phyloP scores from a whole-genome alignment of 2,113 vertebrate species.

The Tapirus terrestris region DNA sequence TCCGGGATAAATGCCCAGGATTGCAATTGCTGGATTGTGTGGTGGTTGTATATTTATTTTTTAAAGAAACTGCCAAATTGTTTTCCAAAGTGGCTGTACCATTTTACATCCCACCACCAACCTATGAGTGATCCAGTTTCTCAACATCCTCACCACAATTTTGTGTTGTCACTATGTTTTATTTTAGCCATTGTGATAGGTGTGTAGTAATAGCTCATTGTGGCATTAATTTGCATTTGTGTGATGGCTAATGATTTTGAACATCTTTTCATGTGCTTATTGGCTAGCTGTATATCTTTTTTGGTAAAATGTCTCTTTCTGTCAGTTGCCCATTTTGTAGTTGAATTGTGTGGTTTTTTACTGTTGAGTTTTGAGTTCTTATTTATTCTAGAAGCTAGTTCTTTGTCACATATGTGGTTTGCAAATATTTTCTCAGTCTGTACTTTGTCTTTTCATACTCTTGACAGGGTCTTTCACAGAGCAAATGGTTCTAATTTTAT shows the following conservation, averaged over 20 bases:
- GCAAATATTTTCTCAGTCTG: background rate
- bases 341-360: background rate
- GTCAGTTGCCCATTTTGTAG: background rate
- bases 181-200: background rate
- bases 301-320: background rate
- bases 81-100: background rate
- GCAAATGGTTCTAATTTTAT: background rate
- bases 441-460: background rate
- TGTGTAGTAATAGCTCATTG: background rate
- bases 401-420: background rate
- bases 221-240: background rate
- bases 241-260: background rate
- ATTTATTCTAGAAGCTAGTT: background rate
- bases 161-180: background rate
- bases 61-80: background rate
- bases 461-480: background rate
- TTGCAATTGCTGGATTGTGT: background rate
- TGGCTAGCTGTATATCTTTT: background rate
- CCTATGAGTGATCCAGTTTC: background rate
- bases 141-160: background rate
- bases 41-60: background rate
- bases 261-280: background rate
- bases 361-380: background rate
- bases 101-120: background rate
- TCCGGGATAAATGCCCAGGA: background rate